Percentiles rank a stretch among this genome's conserved stretches.
phyloP scores from a whole-genome alignment of 2,888 invertebrate species.

The Ophion slaviceki region DNA sequence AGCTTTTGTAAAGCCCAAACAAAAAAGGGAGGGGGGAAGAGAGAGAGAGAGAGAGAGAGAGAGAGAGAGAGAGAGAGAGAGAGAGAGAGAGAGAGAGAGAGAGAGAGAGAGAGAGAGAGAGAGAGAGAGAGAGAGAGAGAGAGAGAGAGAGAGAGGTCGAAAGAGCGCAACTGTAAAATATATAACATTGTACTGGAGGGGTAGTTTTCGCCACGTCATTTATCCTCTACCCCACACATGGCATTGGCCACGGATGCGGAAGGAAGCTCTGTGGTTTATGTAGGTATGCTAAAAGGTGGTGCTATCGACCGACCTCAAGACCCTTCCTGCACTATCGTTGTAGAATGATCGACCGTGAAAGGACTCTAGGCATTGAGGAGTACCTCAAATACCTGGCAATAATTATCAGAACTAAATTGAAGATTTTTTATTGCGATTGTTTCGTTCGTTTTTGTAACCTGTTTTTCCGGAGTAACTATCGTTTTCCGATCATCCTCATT shows the following conservation, averaged over 20 bases:
- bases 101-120: no score
- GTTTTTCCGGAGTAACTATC: not conserved
- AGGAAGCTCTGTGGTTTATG: conserved; percentile 53
- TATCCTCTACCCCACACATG: conserved; percentile 31
- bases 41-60: no score
- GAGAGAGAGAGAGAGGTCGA: not conserved
- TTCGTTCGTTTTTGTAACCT: not conserved
- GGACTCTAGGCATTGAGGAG: not conserved
- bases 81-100: no score
- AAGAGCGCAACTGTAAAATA: not conserved
- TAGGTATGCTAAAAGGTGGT: conserved; percentile 68
- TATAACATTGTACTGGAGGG: not conserved
- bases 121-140: not conserved
- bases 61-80: no score
- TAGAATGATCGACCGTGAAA: conserved; percentile 3
- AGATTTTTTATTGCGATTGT: not conserved
- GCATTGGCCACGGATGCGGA: conserved; percentile 45
- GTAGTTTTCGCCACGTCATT: conserved; percentile 2
- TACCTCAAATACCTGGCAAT: not conserved
- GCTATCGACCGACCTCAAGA: conserved; percentile 73
- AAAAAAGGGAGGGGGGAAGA: not conserved
- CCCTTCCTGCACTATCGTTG: conserved; percentile 43
- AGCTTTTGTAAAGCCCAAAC: not conserved
- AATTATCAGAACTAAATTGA: not conserved
- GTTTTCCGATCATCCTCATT: not conserved